Evolutionary conservation across 2,888 invertebrate species (phyloP), one percentile per base, ranked within the genome.

Genomic region (Tyria jacobaeae): DNA sequence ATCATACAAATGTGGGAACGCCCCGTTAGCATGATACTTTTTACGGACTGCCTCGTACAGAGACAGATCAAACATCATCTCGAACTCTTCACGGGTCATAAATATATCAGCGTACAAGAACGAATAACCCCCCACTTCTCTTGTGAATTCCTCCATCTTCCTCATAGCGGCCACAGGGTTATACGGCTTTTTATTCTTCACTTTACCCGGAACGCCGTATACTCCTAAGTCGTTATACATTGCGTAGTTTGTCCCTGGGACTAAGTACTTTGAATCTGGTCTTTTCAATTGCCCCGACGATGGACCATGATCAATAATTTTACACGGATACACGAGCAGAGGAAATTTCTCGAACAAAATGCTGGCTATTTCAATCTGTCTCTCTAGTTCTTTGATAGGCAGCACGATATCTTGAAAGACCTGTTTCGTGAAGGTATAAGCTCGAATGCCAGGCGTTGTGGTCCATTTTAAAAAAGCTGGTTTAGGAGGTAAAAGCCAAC

Each of bases 211-310:
- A 0, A 96, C 96, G 0, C 96, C 96, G 69, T 96, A 96, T 15
- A 96, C 95, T 0, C 96, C 96, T 55, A 96, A 87, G 84, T 96
- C 96, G 76, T 96, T 96, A 77, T 95, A 96, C 95, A 96, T 96
- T 5, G 95, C 95, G 85, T 95, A 96, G 78, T 95, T 92, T 0
- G 96, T 95, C 1, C 95, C 95, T 0, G 96, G 95, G 0, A 96
- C 95, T 53, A 96, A 76, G 76, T 96, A 95, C 61, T 95, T 94
- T 0, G 84, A 65, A 25, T 91, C 82, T 0, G 96, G 96, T 37
- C 93, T 84, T 70, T 92, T 91, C 17, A 96, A 77, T 78, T 96
- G 96, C 0, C 96, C 96, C 0, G 94, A 94, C 64, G 89, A 85
- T 55, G 94, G 90, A 53, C 96, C 95, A 76, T 95, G 95, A 79